phyloP scores from a whole-genome alignment of 2,888 invertebrate genomes.

The Morinoia aosen region DNA sequence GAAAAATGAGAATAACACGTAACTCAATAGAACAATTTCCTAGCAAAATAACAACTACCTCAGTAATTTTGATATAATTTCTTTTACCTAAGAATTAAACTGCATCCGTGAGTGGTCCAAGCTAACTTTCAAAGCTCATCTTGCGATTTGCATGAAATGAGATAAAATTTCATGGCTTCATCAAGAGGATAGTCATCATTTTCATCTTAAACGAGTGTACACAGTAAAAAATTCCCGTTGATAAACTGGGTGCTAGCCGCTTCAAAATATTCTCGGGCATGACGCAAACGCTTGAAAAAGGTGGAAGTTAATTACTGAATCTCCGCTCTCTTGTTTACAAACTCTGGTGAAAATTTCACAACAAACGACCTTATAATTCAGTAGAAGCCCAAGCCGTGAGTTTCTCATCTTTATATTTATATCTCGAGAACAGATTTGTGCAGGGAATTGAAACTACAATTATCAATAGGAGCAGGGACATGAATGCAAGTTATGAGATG shows the following conservation, averaged over 20 bases:
- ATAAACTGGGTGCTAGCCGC: neutral
- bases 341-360: neutral
- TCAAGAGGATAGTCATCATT: slow-evolving; percentile 21
- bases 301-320: slow-evolving; percentile 29
- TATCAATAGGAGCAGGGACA: neutral
- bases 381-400: neutral
- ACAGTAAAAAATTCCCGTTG: neutral
- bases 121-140: neutral
- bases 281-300: slow-evolving; percentile 14
- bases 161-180: slow-evolving; percentile 20
- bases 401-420: neutral
- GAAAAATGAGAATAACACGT: neutral
- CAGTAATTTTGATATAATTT: neutral
- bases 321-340: slow-evolving; percentile 41
- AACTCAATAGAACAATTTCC: neutral
- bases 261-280: slow-evolving; percentile 7
- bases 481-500: neutral
- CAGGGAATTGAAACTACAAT: neutral
- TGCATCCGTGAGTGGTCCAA: neutral
- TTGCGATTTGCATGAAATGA: neutral
- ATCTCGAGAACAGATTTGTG: neutral
- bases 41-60: neutral
- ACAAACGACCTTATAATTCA: slow-evolving; percentile 41
- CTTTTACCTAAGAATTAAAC: neutral
- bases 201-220: neutral